Evolutionary conservation across 2,888 invertebrate species (phyloP).

Genomic region (Petrolisthes cinctipes): DNA sequence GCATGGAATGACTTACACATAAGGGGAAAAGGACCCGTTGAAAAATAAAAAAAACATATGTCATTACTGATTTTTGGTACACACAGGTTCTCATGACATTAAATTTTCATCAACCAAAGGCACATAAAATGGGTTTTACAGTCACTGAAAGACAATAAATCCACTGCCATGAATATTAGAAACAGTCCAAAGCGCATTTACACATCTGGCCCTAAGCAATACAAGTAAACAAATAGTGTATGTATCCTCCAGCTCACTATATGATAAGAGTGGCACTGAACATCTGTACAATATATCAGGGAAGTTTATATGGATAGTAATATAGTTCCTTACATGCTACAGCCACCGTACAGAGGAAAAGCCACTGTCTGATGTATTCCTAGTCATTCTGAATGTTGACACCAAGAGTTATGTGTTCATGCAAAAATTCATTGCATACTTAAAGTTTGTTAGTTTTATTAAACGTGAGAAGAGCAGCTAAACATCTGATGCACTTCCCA

Average conservation of each 20-base stretch:
- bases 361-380: conserved; percentile 8
- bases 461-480: too few species aligned
- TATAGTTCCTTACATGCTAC: neutral
- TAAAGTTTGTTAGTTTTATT: too few species aligned
- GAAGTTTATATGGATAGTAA: neutral
- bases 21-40: too few species aligned
- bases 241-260: neutral
- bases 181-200: neutral
- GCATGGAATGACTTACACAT: too few species aligned
- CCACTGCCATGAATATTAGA: too few species aligned
- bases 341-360: neutral
- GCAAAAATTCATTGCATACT: neutral
- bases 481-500: neutral
- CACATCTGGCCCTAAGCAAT: neutral
- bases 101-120: too few species aligned
- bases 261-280: neutral
- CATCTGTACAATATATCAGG: neutral
- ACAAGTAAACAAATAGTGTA: too few species aligned
- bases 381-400: neutral
- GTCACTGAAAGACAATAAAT: too few species aligned
- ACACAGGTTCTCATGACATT: too few species aligned
- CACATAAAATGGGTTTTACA: too few species aligned
- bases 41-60: too few species aligned
- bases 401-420: neutral
- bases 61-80: too few species aligned